Evolutionary conservation across 2,113 vertebrate genomes (phyloP), one percentile per base, ranked within the genome.

Genomic region (Platichthys flesus): DNA sequence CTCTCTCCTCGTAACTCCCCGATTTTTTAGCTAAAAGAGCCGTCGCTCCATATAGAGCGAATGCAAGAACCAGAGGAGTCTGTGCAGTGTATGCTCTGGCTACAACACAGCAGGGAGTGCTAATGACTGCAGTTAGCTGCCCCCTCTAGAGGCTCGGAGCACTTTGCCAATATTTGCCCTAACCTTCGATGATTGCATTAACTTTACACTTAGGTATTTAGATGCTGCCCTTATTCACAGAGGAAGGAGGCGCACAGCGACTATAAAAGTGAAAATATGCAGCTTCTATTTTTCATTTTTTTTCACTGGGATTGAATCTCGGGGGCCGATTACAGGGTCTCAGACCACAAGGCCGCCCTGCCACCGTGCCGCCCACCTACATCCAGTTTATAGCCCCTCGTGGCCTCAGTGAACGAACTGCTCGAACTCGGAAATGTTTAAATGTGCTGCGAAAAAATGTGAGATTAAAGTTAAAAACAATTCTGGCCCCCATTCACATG

Each of bases 161-260:
- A 74, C 70, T 87, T 83, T 78, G 83, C 79, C 84, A 89, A 89
- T 90, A 88, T 90, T 87, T 86, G 81, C 82, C 88, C 85, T 79
- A 60, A 88, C 86, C 78, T 86, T 66, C 64, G 58, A 91, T 84
- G 85, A 90, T 86, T 88, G 68, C 71, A 77, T 88, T 90, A 78
- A 54, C 59, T 82, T 78, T 73, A 83, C 84, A 57, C 84, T 47
- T 64, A 47, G 62, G 81, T 82, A 73, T 81, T 85, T 78, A 85
- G 79, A 72, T 23, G 62, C 75, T 37, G 63, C 63, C 55, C 61
- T 82, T n/a, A 56, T 73, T 67, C 61, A 45, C 28, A 0, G 28
- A 5, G 28, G 0, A 5, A 75, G 67, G 28, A 24, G 31, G 57
- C 54, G 60, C 67, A 59, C 42, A 24, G 9, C 10, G 31, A 35